phyloP scores from a whole-genome alignment of 1,140 invertebrate species.

The Ladona fulva region DNA sequence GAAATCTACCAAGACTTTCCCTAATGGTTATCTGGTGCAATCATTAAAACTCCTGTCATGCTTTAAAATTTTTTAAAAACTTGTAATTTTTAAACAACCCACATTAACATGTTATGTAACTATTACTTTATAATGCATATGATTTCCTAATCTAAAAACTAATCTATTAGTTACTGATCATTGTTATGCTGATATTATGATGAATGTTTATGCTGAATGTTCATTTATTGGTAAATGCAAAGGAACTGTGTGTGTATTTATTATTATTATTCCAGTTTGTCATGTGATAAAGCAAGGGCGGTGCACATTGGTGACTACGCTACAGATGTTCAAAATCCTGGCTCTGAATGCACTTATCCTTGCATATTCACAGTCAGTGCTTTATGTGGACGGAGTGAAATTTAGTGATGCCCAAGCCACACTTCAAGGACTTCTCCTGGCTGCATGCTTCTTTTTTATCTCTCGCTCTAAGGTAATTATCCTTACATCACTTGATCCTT shows the following conservation, averaged over 20 bases:
- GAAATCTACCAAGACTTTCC: too few species aligned
- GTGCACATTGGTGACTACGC: constrained; percentile 95
- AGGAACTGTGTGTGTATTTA: not conserved
- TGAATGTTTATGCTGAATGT: too few species aligned
- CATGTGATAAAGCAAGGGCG: constrained; percentile 98
- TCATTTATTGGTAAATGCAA: too few species aligned
- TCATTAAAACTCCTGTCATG: too few species aligned
- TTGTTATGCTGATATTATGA: too few species aligned
- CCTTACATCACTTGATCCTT: not conserved
- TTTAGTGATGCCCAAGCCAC: constrained; percentile 97
- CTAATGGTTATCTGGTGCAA: too few species aligned
- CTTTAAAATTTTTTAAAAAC: too few species aligned
- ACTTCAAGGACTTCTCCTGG: constrained; percentile 85
- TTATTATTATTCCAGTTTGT: constrained; percentile 62
- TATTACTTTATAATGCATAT: too few species aligned
- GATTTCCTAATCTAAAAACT: too few species aligned
- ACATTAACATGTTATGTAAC: too few species aligned
- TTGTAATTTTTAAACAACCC: too few species aligned
- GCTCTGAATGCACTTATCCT: constrained; percentile 96
- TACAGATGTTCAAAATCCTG: constrained; percentile 99
- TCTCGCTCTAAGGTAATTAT: constrained; percentile 84
- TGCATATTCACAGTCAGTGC: constrained; percentile 96
- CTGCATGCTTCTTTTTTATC: constrained; percentile 96
- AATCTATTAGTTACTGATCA: too few species aligned
- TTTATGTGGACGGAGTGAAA: constrained; percentile 97